A percentile compares a stretch with the other conserved stretches of the same genome.
Evolutionary conservation across 1,140 invertebrate genomes (phyloP).

Genomic region (Penaeus japonicus): DNA sequence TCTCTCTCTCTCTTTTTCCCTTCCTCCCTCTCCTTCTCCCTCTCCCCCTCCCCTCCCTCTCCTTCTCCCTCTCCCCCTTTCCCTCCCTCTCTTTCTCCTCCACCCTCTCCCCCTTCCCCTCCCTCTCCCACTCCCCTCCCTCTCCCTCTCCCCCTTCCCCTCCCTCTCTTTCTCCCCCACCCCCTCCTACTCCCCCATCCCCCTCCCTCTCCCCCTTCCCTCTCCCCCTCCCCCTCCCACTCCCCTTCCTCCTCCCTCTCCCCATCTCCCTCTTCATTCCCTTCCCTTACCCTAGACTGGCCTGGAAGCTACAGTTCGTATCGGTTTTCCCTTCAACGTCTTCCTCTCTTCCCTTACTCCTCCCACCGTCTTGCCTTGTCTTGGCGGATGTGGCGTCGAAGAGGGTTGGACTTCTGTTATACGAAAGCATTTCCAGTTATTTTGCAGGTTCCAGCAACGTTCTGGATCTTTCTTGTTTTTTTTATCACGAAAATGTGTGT

Average conservation of each 20-base stretch:
- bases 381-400: too few species aligned
- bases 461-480: too few species aligned
- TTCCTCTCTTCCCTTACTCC: too few species aligned
- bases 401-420: too few species aligned
- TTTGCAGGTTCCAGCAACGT: too few species aligned
- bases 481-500: too few species aligned
- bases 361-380: too few species aligned
- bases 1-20: not conserved
- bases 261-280: too few species aligned
- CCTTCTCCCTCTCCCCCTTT: not conserved
- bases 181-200: not conserved
- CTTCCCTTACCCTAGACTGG: too few species aligned
- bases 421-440: too few species aligned
- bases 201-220: not conserved
- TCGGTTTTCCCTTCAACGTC: too few species aligned
- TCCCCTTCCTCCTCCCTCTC: not conserved
- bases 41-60: not conserved
- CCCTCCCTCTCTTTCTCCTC: not conserved
- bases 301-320: too few species aligned
- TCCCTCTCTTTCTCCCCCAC: slow-evolving; percentile 19
- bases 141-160: not conserved
- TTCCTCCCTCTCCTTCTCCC: not conserved
- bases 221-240: not conserved
- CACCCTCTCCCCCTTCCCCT: not conserved
- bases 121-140: not conserved